A percentile compares a stretch with the other conserved stretches of the same genome.
Evolutionary conservation across 2,113 vertebrate species (phyloP).

Genomic region (Donacobius atricapilla): DNA sequence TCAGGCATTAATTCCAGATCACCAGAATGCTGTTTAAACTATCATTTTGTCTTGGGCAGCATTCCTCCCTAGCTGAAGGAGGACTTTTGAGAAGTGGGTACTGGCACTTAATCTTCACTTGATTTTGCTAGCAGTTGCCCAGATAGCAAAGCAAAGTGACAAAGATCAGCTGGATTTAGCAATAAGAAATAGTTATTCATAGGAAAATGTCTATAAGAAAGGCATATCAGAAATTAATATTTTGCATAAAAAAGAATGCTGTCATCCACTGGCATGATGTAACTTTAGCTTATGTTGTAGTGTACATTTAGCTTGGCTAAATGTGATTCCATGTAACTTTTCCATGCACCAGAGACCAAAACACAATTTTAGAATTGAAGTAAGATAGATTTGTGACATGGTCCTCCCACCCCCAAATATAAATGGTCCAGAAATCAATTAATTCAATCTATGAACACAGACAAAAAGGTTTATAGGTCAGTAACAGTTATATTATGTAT

Average conservation of each 20-base stretch:
- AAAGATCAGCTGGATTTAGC: not conserved
- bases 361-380: not conserved
- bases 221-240: not conserved
- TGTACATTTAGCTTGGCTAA: not conserved
- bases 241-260: not conserved
- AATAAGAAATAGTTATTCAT: not conserved
- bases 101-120: not conserved
- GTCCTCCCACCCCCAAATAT: not conserved
- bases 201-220: not conserved
- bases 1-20: not conserved
- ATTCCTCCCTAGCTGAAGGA: not conserved
- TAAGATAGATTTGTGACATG: not conserved
- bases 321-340: not conserved
- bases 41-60: not conserved
- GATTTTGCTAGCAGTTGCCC: not conserved
- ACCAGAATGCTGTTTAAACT: not conserved
- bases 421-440: conserved; percentile 1
- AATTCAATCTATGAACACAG: not conserved
- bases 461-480: not conserved
- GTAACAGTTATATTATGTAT: not conserved
- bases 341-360: not conserved
- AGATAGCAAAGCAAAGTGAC: not conserved
- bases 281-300: not conserved
- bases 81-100: not conserved
- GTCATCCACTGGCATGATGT: fast-evolving